Evolutionary conservation across 2,888 invertebrate species (phyloP).

Genomic region (Cryptocephalus moraei): DNA sequence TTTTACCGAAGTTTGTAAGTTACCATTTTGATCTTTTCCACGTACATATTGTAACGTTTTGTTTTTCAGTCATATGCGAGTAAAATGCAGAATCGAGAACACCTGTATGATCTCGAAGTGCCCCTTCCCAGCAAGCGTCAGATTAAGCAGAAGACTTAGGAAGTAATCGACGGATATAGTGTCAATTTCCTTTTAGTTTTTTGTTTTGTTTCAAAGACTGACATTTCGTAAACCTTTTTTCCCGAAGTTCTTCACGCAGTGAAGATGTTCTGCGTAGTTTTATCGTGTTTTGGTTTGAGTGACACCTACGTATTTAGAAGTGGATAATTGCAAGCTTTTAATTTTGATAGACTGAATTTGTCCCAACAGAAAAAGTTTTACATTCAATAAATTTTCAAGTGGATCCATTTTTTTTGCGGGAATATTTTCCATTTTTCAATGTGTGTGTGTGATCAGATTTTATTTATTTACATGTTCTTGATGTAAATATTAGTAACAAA

Average conservation of each 20-base stretch:
- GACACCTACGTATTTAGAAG: neutral
- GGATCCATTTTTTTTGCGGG: conserved; percentile 2
- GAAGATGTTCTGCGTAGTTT: too few species aligned
- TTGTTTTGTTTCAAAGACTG: conserved; percentile 18
- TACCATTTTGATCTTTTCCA: conserved; percentile 1
- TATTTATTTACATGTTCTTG: conserved; percentile 14
- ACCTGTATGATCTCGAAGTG: conserved; percentile 40
- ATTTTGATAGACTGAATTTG: neutral
- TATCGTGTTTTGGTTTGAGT: too few species aligned
- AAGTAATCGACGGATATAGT: conserved; percentile 8
- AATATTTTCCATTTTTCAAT: conserved; percentile 4
- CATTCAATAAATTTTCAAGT: too few species aligned
- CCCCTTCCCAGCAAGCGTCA: conserved; percentile 27
- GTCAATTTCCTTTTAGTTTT: neutral
- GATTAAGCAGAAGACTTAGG: conserved; percentile 23
- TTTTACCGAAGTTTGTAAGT: conserved; percentile 42
- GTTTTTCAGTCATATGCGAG: conserved; percentile 41
- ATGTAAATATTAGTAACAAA: conserved; percentile 14
- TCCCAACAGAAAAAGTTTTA: too few species aligned
- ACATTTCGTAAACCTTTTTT: conserved; percentile 10
- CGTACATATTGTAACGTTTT: conserved; percentile 8
- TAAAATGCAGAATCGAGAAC: conserved; percentile 43
- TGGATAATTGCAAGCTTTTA: neutral
- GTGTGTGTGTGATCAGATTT: conserved; percentile 15
- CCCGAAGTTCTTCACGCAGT: too few species aligned